Percentiles rank a stretch among this genome's conserved stretches.
These are phyloP conservation scores for Proales similis DNA, from an alignment of 1,140 invertebrate species.

Conservation along the genomic window DNA sequence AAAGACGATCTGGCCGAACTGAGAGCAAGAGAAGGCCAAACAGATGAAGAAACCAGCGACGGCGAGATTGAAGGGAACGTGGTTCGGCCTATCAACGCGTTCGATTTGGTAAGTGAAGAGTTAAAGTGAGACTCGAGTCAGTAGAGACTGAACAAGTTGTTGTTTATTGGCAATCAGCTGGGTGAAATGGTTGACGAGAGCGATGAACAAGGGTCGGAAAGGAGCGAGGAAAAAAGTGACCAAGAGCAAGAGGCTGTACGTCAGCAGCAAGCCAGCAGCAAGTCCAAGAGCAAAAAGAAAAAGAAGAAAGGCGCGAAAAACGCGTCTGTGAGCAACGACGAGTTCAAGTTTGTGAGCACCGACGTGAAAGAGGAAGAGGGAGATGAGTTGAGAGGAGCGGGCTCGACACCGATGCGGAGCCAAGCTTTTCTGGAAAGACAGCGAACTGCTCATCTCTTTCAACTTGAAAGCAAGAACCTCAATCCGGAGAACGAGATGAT, in stretches of 20 bases:
- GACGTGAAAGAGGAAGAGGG: conserved; percentile 14
- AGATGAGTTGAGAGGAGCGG: background rate
- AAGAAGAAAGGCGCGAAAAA: background rate
- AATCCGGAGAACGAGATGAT: conserved; percentile 76
- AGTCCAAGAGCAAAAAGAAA: conserved; percentile 19
- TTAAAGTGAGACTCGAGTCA: background rate
- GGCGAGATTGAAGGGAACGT: conserved; percentile 23
- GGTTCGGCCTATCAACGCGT: conserved; percentile 21
- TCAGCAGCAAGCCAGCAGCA: background rate
- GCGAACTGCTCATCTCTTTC: conserved; percentile 5
- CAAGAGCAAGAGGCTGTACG: conserved; percentile 7
- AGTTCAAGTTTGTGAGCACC: conserved; percentile 9
- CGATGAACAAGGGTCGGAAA: background rate
- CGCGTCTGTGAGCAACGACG: background rate
- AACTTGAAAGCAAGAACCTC: conserved; percentile 58
- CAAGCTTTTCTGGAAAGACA: background rate
- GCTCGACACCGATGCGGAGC: background rate
- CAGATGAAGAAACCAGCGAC: background rate
- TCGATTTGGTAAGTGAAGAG: conserved; percentile 35
- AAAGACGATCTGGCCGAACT: conserved; percentile 32
- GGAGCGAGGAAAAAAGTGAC: background rate
- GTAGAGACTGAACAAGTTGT: background rate
- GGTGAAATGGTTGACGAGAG: background rate
- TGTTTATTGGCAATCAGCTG: background rate
- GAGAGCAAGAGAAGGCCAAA: background rate